A percentile compares a stretch with the other conserved stretches of the same genome.
Conservation (phyloP, 2,113 vertebrate species). For the Mixornis gularis region DNA sequence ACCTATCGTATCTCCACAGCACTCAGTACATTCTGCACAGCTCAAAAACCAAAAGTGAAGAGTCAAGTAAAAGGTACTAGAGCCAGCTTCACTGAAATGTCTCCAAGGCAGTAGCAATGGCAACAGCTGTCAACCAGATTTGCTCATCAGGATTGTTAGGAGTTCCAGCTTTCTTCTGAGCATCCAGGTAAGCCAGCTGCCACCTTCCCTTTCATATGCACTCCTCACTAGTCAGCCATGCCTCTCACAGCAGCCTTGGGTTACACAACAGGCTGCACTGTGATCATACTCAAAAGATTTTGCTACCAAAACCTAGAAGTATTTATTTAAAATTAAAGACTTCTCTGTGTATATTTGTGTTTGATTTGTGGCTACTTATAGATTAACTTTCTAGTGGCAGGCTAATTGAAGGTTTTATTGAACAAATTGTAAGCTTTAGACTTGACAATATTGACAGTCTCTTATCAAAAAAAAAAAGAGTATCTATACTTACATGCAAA, state of each 20-base stretch:
- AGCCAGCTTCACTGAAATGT: not conserved
- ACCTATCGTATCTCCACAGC: accelerated
- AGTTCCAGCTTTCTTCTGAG: not conserved
- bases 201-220: not conserved
- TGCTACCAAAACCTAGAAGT: not conserved
- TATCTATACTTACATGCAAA: not conserved
- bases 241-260: not conserved
- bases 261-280: not conserved
- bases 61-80: not conserved
- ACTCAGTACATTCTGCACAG: not conserved
- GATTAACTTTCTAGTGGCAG: not conserved
- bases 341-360: not conserved
- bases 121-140: constrained; percentile 3
- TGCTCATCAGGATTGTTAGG: not conserved
- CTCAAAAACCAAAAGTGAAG: not conserved
- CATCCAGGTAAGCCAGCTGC: constrained; percentile 25
- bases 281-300: not conserved
- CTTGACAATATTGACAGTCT: not conserved
- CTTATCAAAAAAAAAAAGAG: not conserved
- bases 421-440: not conserved
- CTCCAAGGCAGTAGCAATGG: not conserved
- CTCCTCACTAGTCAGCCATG: not conserved
- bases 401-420: not conserved
- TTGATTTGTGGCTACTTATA: not conserved
- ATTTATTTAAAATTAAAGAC: not conserved